These are phyloP conservation scores for Noctua fimbriata DNA, from an alignment of 2,888 invertebrate genomes.

Conservation along the genomic window DNA sequence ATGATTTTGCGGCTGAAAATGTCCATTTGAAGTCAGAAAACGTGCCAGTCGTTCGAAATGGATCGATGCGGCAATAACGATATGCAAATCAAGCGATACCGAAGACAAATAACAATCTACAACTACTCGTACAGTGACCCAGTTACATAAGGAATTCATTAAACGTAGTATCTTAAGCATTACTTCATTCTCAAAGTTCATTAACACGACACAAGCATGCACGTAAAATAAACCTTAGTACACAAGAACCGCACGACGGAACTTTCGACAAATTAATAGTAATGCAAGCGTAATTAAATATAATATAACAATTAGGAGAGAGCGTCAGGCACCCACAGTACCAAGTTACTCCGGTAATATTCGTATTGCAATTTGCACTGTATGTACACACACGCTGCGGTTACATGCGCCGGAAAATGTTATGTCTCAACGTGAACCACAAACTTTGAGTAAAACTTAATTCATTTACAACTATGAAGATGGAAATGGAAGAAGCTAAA, in stretches of 20 bases:
- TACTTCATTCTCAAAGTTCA: slow-evolving; percentile 13
- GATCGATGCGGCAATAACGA: slow-evolving; percentile 37
- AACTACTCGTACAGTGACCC: slow-evolving; percentile 14
- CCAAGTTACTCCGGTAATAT: slow-evolving; percentile 47
- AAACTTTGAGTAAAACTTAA: slow-evolving; percentile 25
- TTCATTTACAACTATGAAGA: slow-evolving; percentile 30
- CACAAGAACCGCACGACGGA: slow-evolving; percentile 7
- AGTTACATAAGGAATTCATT: slow-evolving; percentile 24
- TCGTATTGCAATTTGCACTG: slow-evolving; percentile 54
- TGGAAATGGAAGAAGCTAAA: slow-evolving; percentile 33
- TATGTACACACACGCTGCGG: slow-evolving; percentile 37
- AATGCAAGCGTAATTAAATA: slow-evolving; percentile 44
- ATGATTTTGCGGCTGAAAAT: slow-evolving; percentile 7
- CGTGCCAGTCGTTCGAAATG: slow-evolving; percentile 27
- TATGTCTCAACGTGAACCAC: slow-evolving; percentile 29
- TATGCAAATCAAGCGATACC: slow-evolving; percentile 42
- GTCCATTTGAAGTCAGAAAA: slow-evolving; percentile 16
- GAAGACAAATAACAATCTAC: slow-evolving; percentile 37
- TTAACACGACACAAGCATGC: background rate
- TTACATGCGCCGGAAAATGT: slow-evolving; percentile 49
- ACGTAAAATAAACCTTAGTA: slow-evolving; percentile 18
- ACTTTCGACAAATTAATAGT: slow-evolving; percentile 28
- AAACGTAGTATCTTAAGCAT: slow-evolving; percentile 14
- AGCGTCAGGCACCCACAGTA: slow-evolving; percentile 35
- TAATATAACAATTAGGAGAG: slow-evolving; percentile 58